Base-by-base conservation (phyloP, 2,888 invertebrate species). In the Dasysyrphus tricinctus region DNA sequence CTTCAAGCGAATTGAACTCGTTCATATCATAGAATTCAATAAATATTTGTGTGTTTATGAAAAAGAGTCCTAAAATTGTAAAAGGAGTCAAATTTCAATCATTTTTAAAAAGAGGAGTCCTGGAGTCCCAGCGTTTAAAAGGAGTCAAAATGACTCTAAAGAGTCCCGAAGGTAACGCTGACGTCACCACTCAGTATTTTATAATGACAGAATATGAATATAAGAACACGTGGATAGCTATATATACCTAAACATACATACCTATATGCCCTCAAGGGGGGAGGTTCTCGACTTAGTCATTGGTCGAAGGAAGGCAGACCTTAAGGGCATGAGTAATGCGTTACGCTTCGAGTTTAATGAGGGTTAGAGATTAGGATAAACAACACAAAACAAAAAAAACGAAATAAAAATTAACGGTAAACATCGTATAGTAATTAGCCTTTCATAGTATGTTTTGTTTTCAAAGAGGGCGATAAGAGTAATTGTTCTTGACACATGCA, bases 151-250 rank as follows among this genome's bases (percentile, higher is more conserved):
- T n/a, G n/a, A n/a, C n/a, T n/a, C n/a, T n/a, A n/a, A n/a, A n/a
- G n/a, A n/a, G n/a, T n/a, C n/a, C n/a, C n/a, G n/a, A n/a, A n/a
- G n/a, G n/a, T n/a, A n/a, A n/a, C n/a, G n/a, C n/a, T n/a, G n/a
- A 89, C 90, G 88, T 89, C 89, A 89, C 88, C 72, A 89, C 89
- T 91, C 89, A 89, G 67, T 67, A 39, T 47, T 32, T 56, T 67
- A 49, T 67, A 3, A 44, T 67, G 32, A 19, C 34, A 67, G 7
- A 16, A 49, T 65, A 47, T 16, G 34, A 8, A 34, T 5, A 19
- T 34, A 63, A 57, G 32, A 56, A 72, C 79, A 75, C 72, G 75
- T 80, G 84, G 65, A 67, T 37, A 3, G 44, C 12, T 11, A n/a
- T n/a, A n/a, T 11, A 14, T 11, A 11, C 5, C 14, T n/a, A n/a